phyloP scores from a whole-genome alignment of 2,797 vertebrate genomes.

The Cuniculus paca region DNA sequence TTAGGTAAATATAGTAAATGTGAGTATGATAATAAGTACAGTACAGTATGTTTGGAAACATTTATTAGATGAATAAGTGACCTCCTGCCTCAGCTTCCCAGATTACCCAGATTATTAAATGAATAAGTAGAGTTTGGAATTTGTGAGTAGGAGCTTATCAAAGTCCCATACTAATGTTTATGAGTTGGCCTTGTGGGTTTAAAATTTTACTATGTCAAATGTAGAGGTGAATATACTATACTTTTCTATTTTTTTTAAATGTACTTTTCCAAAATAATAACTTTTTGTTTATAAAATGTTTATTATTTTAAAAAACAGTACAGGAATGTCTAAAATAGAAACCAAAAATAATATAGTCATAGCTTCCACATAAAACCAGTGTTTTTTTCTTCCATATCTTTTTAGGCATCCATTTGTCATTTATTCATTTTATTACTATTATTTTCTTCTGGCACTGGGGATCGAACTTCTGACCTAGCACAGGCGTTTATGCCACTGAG shows the following conservation, averaged over 20 bases:
- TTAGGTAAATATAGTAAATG: slow-evolving; percentile 37
- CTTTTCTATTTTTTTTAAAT: not conserved
- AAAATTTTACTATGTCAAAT: slow-evolving; percentile 40
- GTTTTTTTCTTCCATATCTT: slow-evolving; percentile 46
- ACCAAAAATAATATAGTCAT: not conserved
- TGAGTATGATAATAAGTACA: not conserved
- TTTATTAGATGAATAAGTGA: slow-evolving; percentile 25
- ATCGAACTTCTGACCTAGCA: no score
- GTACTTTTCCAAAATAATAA: not conserved
- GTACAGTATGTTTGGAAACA: slow-evolving; percentile 30
- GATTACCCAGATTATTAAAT: not conserved
- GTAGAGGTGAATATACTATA: slow-evolving; percentile 6
- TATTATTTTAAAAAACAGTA: slow-evolving; percentile 43
- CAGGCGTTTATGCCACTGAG: no score
- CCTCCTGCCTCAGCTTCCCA: no score
- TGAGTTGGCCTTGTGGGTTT: not conserved
- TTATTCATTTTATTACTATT: not conserved
- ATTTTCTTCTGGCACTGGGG: no score
- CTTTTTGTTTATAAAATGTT: slow-evolving; percentile 41
- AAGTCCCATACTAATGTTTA: slow-evolving; percentile 13
- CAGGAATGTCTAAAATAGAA: slow-evolving; percentile 38
- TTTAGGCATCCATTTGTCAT: not conserved
- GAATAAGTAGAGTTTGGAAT: slow-evolving; percentile 4
- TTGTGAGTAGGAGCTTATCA: slow-evolving; percentile 6
- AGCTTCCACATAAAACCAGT: slow-evolving; percentile 6